Evolutionary conservation across 2,888 invertebrate genomes (phyloP).

Genomic region (Choristoneura rosaceana): DNA sequence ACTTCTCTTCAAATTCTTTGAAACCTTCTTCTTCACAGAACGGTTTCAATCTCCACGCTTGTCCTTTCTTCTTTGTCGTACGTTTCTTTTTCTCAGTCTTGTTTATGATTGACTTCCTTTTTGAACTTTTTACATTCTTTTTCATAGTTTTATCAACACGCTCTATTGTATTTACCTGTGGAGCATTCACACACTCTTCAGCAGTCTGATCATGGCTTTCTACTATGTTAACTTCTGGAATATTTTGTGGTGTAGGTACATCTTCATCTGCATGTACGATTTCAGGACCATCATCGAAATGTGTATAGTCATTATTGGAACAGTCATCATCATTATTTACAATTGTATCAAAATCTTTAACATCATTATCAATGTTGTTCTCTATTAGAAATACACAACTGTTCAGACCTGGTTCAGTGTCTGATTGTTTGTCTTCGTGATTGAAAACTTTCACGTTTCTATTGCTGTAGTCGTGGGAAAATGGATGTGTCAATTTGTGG

Average conservation of each 20-base stretch:
- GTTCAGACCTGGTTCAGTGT: background rate
- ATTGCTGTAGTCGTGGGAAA: background rate
- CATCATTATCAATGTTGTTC: background rate
- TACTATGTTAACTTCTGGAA: background rate
- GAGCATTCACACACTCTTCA: background rate
- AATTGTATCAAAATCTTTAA: constrained; percentile 2
- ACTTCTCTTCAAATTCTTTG: background rate
- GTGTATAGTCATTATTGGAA: background rate
- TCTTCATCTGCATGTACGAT: background rate
- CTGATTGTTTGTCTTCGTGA: background rate
- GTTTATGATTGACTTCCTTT: background rate
- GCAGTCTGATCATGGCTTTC: background rate
- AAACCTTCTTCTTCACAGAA: background rate
- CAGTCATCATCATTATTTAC: background rate
- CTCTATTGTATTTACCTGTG: background rate
- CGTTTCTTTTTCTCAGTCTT: background rate
- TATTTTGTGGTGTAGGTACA: background rate
- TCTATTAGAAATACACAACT: background rate
- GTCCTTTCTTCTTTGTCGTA: background rate
- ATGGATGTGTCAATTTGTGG: background rate
- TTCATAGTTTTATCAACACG: background rate
- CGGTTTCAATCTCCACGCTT: background rate
- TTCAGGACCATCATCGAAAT: background rate
- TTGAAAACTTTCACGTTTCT: background rate
- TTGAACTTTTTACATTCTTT: background rate